Evolutionary conservation across 2,888 invertebrate genomes (phyloP), one percentile per base, ranked within the genome.

Genomic region (Maniola hyperantus): DNA sequence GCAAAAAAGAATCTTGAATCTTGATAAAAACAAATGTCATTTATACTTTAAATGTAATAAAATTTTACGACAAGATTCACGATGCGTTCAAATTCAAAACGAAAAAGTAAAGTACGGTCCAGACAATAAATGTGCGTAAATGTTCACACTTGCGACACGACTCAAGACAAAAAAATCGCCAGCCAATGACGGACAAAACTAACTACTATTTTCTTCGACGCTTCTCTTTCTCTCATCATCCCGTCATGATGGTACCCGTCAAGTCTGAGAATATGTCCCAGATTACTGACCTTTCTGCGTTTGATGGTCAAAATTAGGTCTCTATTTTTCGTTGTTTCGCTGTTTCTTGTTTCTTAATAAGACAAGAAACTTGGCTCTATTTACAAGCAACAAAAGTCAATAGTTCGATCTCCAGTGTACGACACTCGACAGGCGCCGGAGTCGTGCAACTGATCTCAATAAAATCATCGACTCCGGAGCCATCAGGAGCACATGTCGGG

Each of bases 401-500:
- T 15, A 10, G 55, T 54, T 0, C 13, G 33, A 7, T 46, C 11
- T 36, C 48, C 48, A 42, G 44, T 33, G 55, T 55, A 48, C 54
- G 26, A 26, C 15, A 34, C 11, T 33, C 11, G 26, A 55, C 36
- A 20, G 33, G 13, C 20, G 10, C 36, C 44, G 33, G 54, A 15
- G 33, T n/a, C 44, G 50, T 65, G 62, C 67, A 69, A 64, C 66
- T 66, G 66, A 66, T 69, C 60, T 69, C 66, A 64, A 54, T 63
- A 65, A 64, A 64, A 64, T 64, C 60, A 64, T 58, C 69, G 54
- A 39, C 61, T 62, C 66, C 59, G 62, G 66, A 18, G 58, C 74
- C 70, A 71, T 73, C 71, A 70, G 62, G 18, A 58, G 71, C 74
- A 76, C 72, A 70, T 72, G 76, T 61, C 63, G 42, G 67, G 26